A percentile compares a stretch with the other conserved stretches of the same genome.
These are phyloP conservation scores for Pachycephus smyrnensis DNA, from an alignment of 2,888 invertebrate genomes.

Conservation along the genomic window DNA sequence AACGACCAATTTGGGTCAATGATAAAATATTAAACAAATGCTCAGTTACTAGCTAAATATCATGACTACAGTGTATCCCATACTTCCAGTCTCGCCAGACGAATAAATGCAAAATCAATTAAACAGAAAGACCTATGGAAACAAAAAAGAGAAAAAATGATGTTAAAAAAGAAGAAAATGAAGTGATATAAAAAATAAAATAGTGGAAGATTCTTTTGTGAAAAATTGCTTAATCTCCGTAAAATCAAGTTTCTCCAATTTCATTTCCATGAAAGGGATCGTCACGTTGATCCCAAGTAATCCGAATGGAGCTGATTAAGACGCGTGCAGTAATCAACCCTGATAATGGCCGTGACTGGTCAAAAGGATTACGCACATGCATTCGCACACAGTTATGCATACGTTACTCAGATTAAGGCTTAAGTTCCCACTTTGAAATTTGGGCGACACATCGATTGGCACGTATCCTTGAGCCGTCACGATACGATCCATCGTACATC, in stretches of 20 bases:
- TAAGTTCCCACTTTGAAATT: neutral
- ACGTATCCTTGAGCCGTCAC: neutral
- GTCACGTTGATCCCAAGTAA: neutral
- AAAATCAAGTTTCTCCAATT: neutral
- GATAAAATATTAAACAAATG: no score
- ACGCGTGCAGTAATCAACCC: neutral
- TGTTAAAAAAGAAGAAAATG: no score
- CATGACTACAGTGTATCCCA: no score
- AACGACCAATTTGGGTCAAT: no score
- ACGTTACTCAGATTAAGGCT: neutral
- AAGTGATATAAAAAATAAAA: no score
- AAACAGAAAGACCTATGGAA: no score
- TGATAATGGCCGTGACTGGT: neutral
- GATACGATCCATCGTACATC: neutral
- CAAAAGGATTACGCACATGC: neutral
- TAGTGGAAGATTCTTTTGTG: no score
- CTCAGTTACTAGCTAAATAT: no score
- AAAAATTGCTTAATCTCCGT: no score
- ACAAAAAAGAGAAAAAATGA: no score
- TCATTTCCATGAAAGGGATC: neutral
- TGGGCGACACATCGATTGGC: neutral
- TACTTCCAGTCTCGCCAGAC: no score
- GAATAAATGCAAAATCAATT: no score
- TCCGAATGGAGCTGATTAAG: neutral
- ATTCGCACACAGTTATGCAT: neutral